These are phyloP conservation scores for Drosophila infuscata DNA, from an alignment of 2,888 invertebrate species.

Conservation along the genomic window DNA sequence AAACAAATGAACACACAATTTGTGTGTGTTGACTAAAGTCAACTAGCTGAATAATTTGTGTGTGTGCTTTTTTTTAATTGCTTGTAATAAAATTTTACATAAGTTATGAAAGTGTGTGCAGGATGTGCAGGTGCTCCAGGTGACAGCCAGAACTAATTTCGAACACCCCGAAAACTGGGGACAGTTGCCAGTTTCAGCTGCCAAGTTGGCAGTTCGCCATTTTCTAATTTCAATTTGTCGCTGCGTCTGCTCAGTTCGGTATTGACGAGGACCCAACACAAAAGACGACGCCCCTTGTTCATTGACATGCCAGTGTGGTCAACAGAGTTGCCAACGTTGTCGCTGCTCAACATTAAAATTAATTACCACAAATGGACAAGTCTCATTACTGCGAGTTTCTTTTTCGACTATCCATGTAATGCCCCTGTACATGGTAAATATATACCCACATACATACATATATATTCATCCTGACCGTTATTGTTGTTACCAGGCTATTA, in stretches of 20 bases:
- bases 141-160: slow-evolving; percentile 63
- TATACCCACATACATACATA: neutral
- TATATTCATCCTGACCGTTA: slow-evolving; percentile 20
- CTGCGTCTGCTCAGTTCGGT: slow-evolving; percentile 42
- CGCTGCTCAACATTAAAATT: slow-evolving; percentile 74
- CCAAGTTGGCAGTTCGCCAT: slow-evolving; percentile 56
- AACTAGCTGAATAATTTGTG: neutral
- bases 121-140: slow-evolving; percentile 48
- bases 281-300: slow-evolving; percentile 65
- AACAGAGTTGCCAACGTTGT: slow-evolving; percentile 47
- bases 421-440: slow-evolving; percentile 16
- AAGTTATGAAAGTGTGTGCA: slow-evolving; percentile 48
- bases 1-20: slow-evolving; percentile 11
- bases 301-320: slow-evolving; percentile 62
- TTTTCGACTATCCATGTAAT: slow-evolving; percentile 38
- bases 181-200: slow-evolving; percentile 46
- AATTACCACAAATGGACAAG: slow-evolving; percentile 79
- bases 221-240: slow-evolving; percentile 75
- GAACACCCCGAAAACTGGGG: slow-evolving; percentile 17
- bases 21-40: slow-evolving; percentile 7
- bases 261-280: slow-evolving; percentile 48
- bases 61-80: slow-evolving; percentile 1
- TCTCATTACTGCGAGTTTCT: slow-evolving; percentile 65
- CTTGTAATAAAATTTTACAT: slow-evolving; percentile 56
- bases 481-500: slow-evolving; percentile 46